Evolutionary conservation across 1,140 invertebrate genomes (phyloP).

Genomic region (Papilio polytes): DNA sequence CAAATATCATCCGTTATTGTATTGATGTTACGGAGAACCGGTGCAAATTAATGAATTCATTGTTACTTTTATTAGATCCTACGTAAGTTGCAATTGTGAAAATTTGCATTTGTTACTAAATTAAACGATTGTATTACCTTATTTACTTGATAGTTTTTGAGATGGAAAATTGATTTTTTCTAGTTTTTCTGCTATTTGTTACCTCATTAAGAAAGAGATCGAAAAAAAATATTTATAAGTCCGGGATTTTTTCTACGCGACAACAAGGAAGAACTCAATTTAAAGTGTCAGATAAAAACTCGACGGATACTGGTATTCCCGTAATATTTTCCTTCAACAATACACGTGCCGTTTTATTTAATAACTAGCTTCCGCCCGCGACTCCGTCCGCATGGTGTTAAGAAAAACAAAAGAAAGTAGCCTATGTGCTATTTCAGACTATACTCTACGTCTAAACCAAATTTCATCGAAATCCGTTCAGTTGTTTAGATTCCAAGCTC

Average conservation of each 20-base stretch:
- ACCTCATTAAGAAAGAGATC: not conserved
- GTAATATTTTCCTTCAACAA: constrained; percentile 11
- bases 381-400: too few species aligned
- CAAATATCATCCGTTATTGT: constrained; percentile 9
- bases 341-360: not conserved
- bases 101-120: too few species aligned
- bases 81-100: not conserved
- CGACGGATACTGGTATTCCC: not conserved
- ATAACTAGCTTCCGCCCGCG: not conserved
- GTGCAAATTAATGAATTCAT: constrained; percentile 10
- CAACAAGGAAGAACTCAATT: not conserved
- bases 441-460: too few species aligned
- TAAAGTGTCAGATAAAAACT: not conserved
- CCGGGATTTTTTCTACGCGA: not conserved
- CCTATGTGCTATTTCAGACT: too few species aligned
- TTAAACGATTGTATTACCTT: too few species aligned
- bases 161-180: not conserved
- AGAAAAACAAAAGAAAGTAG: too few species aligned
- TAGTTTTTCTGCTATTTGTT: too few species aligned
- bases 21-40: not conserved
- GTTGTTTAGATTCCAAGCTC: too few species aligned
- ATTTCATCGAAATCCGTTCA: too few species aligned
- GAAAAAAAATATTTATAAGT: not conserved
- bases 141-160: too few species aligned
- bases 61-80: not conserved